Conservation (phyloP, 2,113 vertebrate species). For the Megaceryle maxima region DNA sequence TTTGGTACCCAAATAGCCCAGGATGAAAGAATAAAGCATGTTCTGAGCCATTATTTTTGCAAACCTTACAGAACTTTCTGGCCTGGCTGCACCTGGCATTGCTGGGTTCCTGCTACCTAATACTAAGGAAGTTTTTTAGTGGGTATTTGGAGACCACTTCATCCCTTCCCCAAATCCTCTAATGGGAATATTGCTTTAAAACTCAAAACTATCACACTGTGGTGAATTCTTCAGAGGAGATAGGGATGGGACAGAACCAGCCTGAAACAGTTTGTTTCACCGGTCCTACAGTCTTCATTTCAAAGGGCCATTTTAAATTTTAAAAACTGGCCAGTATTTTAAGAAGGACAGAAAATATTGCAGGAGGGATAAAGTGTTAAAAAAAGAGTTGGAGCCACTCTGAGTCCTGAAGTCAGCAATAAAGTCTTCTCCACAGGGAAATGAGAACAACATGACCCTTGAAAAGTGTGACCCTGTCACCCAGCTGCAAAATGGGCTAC, state of each 20-base stretch:
- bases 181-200: background rate
- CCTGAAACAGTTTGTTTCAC: background rate
- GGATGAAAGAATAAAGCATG: background rate
- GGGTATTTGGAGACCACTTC: background rate
- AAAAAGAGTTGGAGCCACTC: background rate
- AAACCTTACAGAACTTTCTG: background rate
- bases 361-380: background rate
- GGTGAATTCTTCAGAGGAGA: background rate
- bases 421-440: background rate
- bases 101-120: background rate
- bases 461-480: background rate
- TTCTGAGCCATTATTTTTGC: background rate
- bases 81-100: background rate
- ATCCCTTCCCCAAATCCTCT: background rate
- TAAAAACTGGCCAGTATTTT: background rate
- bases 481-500: background rate
- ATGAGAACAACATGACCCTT: background rate
- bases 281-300: background rate
- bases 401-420: background rate
- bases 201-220: background rate
- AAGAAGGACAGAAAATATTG: background rate
- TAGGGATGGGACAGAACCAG: background rate
- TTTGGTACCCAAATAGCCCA: background rate
- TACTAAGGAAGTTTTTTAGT: background rate
- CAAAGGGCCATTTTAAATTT: background rate